Base-by-base conservation (phyloP, 2,797 vertebrate species). In the Hemibagrus guttatus region DNA sequence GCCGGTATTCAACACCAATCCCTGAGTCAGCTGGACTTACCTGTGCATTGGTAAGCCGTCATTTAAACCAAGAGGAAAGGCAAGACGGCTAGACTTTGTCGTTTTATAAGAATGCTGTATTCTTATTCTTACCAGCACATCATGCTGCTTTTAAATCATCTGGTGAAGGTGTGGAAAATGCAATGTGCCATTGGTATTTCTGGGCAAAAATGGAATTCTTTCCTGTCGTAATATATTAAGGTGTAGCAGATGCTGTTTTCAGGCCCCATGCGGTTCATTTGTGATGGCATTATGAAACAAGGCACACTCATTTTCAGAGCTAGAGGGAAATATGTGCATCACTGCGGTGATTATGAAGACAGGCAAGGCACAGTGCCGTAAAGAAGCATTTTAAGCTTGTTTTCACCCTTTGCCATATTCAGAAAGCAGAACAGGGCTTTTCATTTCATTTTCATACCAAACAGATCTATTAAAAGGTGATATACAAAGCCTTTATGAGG, bases 141-240 rank as follows among this genome's bases (percentile, higher is more conserved):
- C 86, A 84, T 86, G 89, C 81, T 88, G 87, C 14, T 87, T 88
- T 86, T 79, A 87, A 90, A 80, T 89, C 78, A 87, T 84, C 78
- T 61, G 49, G 80, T 90, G 71, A 88, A 86, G 76, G 58, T 49
- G 83, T 72, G 46, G 74, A 81, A 84, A 86, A 74, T 75, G 35
- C 59, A 82, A 19, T 78, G 69, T 84, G 13, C 83, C 81, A 71
- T 83, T 63, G 56, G 54, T 85, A 58, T 49, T 9, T 26, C 58
- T 74, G 75, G 59, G 63, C 81, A 59, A 87, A 87, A 86, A 85
- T 72, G 61, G 66, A 68, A 79, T 85, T 85, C 66, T 85, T 87
- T 81, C 6, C 83, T 64, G 74, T 23, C 12, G 28, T 35, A 59
- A 31, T 82, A 75, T 46, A 28, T 87, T 74, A 35, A 8, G 23